These are phyloP conservation scores for Cygnus buccinator DNA, from an alignment of 2,113 vertebrate genomes.

Conservation along the genomic window DNA sequence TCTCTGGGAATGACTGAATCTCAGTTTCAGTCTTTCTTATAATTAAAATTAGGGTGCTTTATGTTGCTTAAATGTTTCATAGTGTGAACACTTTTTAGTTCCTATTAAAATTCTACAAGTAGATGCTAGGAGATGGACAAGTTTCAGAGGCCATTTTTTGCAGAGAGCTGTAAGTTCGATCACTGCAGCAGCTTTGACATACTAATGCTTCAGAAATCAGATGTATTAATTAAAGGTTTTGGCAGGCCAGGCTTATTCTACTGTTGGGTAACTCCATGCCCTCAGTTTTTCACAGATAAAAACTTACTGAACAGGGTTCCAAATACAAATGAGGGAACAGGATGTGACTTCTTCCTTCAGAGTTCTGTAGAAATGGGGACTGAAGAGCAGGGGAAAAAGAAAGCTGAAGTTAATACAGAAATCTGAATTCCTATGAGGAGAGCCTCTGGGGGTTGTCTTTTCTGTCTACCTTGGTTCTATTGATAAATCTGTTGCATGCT, in stretches of 20 bases:
- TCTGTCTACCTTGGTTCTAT: neutral
- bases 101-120: neutral
- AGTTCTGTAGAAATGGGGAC: neutral
- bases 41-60: neutral
- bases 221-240: neutral
- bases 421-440: neutral
- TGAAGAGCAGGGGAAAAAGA: neutral
- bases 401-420: neutral
- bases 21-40: neutral
- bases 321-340: neutral
- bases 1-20: neutral
- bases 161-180: neutral
- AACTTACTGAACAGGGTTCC: accelerated
- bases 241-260: neutral
- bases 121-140: neutral
- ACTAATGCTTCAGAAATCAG: neutral
- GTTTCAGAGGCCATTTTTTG: neutral
- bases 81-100: neutral
- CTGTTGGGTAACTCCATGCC: neutral
- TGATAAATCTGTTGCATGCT: neutral
- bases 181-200: neutral
- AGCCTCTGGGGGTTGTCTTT: neutral
- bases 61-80: neutral
- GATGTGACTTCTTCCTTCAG: neutral
- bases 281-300: neutral